phyloP scores from a whole-genome alignment of 2,888 invertebrate species.

The Hyles lineata region DNA sequence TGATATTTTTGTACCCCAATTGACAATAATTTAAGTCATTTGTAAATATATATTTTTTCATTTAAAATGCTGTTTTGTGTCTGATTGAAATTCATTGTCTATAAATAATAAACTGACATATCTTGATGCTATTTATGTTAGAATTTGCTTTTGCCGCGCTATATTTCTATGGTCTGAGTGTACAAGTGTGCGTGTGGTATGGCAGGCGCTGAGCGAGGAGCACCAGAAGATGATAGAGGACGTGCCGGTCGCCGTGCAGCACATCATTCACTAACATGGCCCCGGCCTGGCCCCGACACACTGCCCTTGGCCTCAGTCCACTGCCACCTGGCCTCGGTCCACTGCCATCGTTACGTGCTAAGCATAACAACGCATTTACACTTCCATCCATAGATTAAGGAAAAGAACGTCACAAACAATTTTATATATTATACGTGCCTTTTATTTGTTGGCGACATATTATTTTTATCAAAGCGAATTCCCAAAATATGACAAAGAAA shows the following conservation, averaged over 20 bases:
- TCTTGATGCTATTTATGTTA: no score
- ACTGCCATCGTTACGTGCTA: background rate
- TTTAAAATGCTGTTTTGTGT: no score
- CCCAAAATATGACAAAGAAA: background rate
- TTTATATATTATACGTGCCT: background rate
- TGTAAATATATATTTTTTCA: no score
- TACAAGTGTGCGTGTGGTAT: constrained; percentile 52
- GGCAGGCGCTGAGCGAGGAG: constrained; percentile 92
- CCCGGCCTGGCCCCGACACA: constrained; percentile 4
- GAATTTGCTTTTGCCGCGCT: no score
- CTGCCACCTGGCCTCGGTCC: background rate
- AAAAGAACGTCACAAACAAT: constrained; percentile 12
- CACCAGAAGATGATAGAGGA: constrained; percentile 91
- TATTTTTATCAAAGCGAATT: background rate
- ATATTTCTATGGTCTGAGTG: constrained; percentile 42
- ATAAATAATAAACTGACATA: no score
- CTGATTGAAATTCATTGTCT: no score
- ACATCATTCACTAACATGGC: constrained; percentile 65
- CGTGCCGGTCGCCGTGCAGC: constrained; percentile 67
- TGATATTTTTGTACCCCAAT: no score
- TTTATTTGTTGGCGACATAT: background rate
- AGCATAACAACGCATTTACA: constrained; percentile 7
- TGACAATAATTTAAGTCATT: no score
- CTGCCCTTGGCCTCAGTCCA: background rate
- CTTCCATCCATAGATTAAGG: constrained; percentile 7